phyloP scores from a whole-genome alignment of 1,140 invertebrate genomes.

The Drosophila truncata region DNA sequence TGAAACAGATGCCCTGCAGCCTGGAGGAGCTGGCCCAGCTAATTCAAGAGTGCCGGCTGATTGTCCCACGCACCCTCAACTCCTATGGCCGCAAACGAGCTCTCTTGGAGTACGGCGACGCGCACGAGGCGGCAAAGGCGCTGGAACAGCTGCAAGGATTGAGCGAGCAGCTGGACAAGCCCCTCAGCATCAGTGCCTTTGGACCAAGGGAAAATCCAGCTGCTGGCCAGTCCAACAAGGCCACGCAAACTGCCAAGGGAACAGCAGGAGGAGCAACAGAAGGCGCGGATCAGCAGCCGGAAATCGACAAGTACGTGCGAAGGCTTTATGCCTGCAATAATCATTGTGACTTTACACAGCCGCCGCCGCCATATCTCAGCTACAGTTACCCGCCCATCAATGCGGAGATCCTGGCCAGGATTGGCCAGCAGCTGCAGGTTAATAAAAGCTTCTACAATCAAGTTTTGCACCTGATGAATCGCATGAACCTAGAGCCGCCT shows the following conservation, averaged over 20 bases:
- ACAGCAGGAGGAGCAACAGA: not conserved
- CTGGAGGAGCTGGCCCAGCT: slow-evolving; percentile 64
- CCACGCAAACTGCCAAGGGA: slow-evolving; percentile 39
- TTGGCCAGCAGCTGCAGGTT: slow-evolving; percentile 90
- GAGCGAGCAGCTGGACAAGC: slow-evolving; percentile 58
- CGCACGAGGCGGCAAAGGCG: slow-evolving; percentile 45
- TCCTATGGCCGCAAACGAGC: slow-evolving; percentile 46
- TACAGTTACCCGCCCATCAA: slow-evolving; percentile 93
- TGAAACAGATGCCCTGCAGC: slow-evolving; percentile 75
- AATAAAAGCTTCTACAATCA: slow-evolving; percentile 94
- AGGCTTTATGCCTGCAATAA: slow-evolving; percentile 90
- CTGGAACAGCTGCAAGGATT: slow-evolving; percentile 50
- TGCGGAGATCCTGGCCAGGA: slow-evolving; percentile 90
- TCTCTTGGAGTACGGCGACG: slow-evolving; percentile 48
- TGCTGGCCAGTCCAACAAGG: slow-evolving; percentile 28
- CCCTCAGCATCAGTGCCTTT: slow-evolving; percentile 54
- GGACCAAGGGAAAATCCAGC: slow-evolving; percentile 13
- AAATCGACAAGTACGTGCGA: slow-evolving; percentile 89
- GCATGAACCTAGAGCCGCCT: slow-evolving; percentile 96
- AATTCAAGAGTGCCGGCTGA: slow-evolving; percentile 55
- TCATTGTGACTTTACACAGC: slow-evolving; percentile 89
- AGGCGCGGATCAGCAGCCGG: slow-evolving; percentile 19
- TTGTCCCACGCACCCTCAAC: slow-evolving; percentile 52
- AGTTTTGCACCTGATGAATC: slow-evolving; percentile 97
- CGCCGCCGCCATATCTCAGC: slow-evolving; percentile 90